Conservation (phyloP, 2,888 invertebrate genomes). For the Alloplasta piceator region DNA sequence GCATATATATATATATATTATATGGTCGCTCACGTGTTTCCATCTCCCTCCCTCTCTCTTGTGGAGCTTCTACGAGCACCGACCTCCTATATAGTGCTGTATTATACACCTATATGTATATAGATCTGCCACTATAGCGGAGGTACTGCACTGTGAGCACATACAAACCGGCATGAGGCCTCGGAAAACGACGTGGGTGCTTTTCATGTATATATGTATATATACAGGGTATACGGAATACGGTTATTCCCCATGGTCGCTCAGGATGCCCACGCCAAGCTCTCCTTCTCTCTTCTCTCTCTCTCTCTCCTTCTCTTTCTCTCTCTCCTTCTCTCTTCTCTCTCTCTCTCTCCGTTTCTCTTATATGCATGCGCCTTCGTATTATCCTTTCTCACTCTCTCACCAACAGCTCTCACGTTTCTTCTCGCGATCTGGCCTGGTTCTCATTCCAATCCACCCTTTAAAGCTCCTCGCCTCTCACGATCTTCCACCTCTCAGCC, state of each 20-base stretch:
- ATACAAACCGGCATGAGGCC: conserved; percentile 42
- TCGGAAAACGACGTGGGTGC: conserved; percentile 41
- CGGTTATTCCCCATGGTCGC: conserved; percentile 68
- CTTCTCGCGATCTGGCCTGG: conserved; percentile 37
- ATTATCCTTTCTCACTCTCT: not conserved
- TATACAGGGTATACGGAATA: conserved; percentile 47
- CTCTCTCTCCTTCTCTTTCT: conserved; percentile 46
- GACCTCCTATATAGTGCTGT: conserved; percentile 29
- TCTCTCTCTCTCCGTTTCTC: conserved; percentile 15
- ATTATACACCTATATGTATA: conserved; percentile 6
- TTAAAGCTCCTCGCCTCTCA: not conserved
- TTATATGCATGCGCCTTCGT: not conserved
- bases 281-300: conserved; percentile 40
- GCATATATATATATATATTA: conserved; percentile 10
- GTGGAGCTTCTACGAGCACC: conserved; percentile 55
- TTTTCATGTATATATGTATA: conserved; percentile 17
- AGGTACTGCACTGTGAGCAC: conserved; percentile 32
- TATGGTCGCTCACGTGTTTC: conserved; percentile 45
- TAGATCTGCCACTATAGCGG: conserved; percentile 17
- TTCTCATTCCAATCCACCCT: conserved; percentile 33
- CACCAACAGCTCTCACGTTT: conserved; percentile 17
- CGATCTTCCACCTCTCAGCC: conserved; percentile 20
- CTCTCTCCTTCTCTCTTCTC: conserved; percentile 41
- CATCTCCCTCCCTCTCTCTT: conserved; percentile 50
- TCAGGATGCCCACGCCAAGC: conserved; percentile 59